Evolutionary conservation across 1,140 invertebrate genomes (phyloP).

Genomic region (Lepidurus arcticus): DNA sequence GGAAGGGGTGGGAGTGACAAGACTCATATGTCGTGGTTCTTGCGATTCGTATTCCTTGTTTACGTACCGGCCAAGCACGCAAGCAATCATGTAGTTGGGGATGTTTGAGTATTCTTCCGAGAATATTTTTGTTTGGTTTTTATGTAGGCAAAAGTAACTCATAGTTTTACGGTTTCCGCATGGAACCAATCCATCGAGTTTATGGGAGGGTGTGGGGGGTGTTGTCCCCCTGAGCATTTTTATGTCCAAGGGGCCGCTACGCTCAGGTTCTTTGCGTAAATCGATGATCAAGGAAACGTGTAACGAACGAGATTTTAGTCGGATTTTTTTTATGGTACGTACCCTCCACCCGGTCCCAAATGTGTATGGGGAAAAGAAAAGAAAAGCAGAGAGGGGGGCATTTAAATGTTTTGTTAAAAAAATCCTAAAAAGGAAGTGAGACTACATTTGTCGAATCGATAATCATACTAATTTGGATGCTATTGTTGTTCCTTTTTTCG

Average conservation of each 20-base stretch:
- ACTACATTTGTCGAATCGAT: background rate
- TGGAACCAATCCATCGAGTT: background rate
- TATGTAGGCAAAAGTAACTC: background rate
- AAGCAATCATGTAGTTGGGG: background rate
- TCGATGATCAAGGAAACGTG: background rate
- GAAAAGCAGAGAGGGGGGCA: background rate
- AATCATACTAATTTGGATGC: conserved; percentile 26
- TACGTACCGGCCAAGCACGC: background rate
- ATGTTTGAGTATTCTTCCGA: background rate
- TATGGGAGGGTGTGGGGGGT: background rate
- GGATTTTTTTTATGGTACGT: background rate
- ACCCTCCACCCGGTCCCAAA: too few species aligned
- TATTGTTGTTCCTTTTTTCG: conserved; percentile 37
- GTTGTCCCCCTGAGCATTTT: background rate
- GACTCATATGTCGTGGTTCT: background rate
- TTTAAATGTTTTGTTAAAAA: background rate
- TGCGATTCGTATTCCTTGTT: background rate
- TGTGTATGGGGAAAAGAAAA: too few species aligned
- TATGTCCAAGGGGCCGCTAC: background rate
- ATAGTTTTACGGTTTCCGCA: background rate
- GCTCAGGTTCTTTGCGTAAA: background rate
- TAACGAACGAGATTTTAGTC: background rate
- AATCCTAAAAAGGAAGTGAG: background rate
- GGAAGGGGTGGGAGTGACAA: background rate
- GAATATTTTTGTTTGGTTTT: background rate